These are phyloP conservation scores for Rallus crepitans DNA, from an alignment of 2,797 vertebrate species.

Conservation along the genomic window DNA sequence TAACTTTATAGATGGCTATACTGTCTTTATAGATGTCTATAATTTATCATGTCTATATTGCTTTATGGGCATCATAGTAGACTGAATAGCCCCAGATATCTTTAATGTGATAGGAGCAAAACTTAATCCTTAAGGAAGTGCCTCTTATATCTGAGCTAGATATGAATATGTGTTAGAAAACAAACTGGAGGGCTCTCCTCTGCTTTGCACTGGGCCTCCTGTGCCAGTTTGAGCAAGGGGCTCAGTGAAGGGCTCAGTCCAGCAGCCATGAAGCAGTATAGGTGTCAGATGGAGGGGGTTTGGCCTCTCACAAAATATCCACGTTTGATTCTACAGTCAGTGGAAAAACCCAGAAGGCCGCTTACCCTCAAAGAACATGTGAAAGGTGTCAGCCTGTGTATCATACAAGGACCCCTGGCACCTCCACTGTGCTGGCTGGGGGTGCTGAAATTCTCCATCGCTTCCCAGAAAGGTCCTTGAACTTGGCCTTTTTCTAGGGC, in stretches of 20 bases:
- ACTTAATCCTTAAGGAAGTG: background rate
- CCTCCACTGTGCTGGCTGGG: background rate
- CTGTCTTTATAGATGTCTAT: too few species aligned
- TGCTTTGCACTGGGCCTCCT: background rate
- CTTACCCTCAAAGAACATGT: accelerated
- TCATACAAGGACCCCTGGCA: background rate
- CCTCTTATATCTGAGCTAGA: background rate
- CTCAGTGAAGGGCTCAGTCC: background rate
- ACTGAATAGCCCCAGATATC: background rate
- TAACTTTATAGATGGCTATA: background rate
- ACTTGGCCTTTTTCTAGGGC: background rate
- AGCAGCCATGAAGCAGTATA: background rate
- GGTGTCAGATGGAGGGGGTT: too few species aligned
- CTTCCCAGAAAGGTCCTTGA: background rate
- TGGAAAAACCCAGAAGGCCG: background rate
- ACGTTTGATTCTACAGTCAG: background rate
- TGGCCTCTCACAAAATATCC: background rate
- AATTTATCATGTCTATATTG: too few species aligned
- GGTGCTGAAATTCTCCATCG: background rate
- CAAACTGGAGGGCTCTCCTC: background rate
- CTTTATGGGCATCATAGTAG: background rate
- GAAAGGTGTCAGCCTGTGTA: background rate
- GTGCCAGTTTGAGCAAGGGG: background rate
- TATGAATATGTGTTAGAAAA: background rate
- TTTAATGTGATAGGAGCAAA: background rate